Conservation (phyloP, 2,113 vertebrate genomes). For the Etia nguti region DNA sequence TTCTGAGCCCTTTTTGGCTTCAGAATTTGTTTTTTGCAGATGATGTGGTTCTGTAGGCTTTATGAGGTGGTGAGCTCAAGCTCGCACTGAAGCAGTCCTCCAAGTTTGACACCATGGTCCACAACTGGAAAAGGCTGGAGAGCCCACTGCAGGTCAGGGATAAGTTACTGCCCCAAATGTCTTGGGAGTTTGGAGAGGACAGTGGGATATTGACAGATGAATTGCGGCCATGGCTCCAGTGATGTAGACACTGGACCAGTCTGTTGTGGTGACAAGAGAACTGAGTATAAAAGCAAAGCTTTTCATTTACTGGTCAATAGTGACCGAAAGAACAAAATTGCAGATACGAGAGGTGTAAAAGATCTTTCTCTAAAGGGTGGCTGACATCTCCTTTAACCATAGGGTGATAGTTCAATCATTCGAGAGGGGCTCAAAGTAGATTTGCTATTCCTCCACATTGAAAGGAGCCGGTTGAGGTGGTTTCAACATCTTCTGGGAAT, state of each 20-base stretch:
- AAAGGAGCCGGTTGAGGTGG: neutral
- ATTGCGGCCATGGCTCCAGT: neutral
- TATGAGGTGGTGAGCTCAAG: neutral
- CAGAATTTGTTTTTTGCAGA: accelerated
- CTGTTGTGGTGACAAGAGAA: neutral
- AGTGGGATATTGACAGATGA: neutral
- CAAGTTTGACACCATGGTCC: neutral
- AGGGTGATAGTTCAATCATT: no score
- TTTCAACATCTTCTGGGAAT: neutral
- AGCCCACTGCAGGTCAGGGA: neutral
- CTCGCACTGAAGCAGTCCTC: accelerated
- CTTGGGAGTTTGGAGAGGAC: neutral
- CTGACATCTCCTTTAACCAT: no score
- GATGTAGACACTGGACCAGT: neutral
- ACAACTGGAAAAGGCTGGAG: neutral
- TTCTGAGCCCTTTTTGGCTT: neutral
- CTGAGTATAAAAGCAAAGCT: neutral
- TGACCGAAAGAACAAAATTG: accelerated
- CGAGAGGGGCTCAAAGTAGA: neutral
- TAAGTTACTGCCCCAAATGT: neutral
- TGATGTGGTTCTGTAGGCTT: neutral
- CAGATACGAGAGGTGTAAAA: accelerated
- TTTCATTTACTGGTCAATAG: neutral
- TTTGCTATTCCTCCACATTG: neutral
- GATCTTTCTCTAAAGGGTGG: neutral